These are phyloP conservation scores for Lordiphosa collinella DNA, from an alignment of 1,140 invertebrate species.

Conservation along the genomic window DNA sequence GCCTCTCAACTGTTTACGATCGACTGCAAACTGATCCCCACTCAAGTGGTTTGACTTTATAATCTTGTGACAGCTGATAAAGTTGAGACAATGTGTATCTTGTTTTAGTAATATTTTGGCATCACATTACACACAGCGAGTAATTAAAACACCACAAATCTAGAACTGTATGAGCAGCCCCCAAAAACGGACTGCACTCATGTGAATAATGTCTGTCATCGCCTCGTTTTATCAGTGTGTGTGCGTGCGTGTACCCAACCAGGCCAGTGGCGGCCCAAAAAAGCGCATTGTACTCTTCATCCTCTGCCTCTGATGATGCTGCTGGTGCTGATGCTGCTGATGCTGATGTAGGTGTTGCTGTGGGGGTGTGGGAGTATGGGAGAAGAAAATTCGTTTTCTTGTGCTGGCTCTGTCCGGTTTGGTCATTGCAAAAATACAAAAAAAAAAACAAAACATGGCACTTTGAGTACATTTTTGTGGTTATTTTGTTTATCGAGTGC, in stretches of 20 bases:
- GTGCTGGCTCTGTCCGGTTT: too few species aligned
- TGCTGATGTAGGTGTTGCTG: too few species aligned
- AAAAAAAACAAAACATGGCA: too few species aligned
- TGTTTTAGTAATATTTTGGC: constrained; percentile 63
- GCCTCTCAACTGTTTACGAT: constrained; percentile 23
- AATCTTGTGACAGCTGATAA: constrained; percentile 68
- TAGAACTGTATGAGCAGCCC: constrained; percentile 2
- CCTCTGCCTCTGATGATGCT: constrained; percentile 13
- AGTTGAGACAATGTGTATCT: constrained; percentile 25
- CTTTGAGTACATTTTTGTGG: constrained; percentile 12
- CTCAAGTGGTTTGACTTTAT: constrained; percentile 60
- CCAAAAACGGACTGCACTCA: constrained; percentile 39
- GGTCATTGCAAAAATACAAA: too few species aligned
- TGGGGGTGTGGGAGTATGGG: too few species aligned
- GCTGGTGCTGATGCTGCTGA: too few species aligned
- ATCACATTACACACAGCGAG: constrained; percentile 56
- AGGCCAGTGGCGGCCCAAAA: constrained; percentile 34
- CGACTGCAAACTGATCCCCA: constrained; percentile 26
- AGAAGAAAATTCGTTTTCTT: too few species aligned
- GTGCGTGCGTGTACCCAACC: constrained; percentile 28
- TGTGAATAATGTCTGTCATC: constrained; percentile 74
- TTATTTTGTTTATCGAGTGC: constrained; percentile 40
- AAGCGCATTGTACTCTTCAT: constrained; percentile 55
- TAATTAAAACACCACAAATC: constrained; percentile 27
- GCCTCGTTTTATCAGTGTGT: constrained; percentile 57